Evolutionary conservation across 2,888 invertebrate genomes (phyloP), one percentile per base, ranked within the genome.

Genomic region (Luffia ferchaultella): DNA sequence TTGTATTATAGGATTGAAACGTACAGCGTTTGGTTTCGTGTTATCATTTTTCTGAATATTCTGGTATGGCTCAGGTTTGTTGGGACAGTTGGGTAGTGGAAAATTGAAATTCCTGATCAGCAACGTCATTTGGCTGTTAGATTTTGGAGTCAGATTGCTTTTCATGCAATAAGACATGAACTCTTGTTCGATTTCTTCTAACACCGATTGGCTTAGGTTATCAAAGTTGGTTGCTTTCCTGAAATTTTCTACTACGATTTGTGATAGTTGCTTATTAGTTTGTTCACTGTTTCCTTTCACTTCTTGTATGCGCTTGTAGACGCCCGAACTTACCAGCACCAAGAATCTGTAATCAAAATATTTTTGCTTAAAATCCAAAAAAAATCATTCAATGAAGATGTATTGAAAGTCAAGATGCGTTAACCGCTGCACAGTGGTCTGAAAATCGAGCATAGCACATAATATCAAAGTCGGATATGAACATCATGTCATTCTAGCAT

Each of bases 41-140:
- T 30, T 30, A 9, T 75, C 70, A 1, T 78, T 85, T n/a, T 86
- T 86, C 0, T 84, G 79, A 20, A 80, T 84, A 51, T 55, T 54
- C 57, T n/a, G 16, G n/a, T 16, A 18, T 0, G 54, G 56, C n/a
- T 64, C 61, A 1, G 61, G 62, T 12, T 65, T 58, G 3, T n/a
- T 53, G 16, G 86, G 73, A 0, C 88, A 87, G 56, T 89, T 87
- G 0, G 92, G 89, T 17, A 94, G 73, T 0, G 91, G 86, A 62
- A 90, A 94, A 64, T 93, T 94, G 61, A 96, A 96, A 68, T 95
- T 95, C 44, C 95, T 85, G 50, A 97, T 90, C 0, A 96, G 68
- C 17, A 97, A 78, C 0, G 95, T 94, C 64, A 95, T 93, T 61
- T 96, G 95, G 16, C 93, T 94, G 40, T 93, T 86, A 43, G 90